A percentile compares a stretch with the other conserved stretches of the same genome.
These are phyloP conservation scores for Knipowitschia caucasica DNA, from an alignment of 2,797 vertebrate genomes.

Conservation along the genomic window DNA sequence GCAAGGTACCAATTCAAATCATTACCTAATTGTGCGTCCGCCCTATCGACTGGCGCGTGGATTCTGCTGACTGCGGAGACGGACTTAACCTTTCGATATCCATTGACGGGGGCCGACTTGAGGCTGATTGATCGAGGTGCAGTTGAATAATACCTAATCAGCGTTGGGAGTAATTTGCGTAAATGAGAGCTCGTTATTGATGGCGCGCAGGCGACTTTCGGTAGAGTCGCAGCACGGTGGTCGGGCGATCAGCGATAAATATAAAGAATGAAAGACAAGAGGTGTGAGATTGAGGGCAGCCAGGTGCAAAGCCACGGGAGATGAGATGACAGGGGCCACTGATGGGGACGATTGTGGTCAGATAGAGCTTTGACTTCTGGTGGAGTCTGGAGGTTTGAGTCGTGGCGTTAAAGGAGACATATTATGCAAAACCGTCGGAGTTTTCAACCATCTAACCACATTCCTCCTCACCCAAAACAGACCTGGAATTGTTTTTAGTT, in stretches of 20 bases:
- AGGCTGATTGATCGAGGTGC: constrained; percentile 90
- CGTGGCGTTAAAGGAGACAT: not conserved
- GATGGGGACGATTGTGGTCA: constrained; percentile 19
- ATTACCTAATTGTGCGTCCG: constrained; percentile 96
- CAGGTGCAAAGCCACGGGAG: constrained; percentile 54
- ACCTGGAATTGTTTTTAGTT: too few species aligned
- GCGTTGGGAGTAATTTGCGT: constrained; percentile 91
- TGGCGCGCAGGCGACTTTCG: constrained; percentile 79
- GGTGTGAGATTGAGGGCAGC: constrained; percentile 66
- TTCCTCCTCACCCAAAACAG: too few species aligned
- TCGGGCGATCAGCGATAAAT: constrained; percentile 72
- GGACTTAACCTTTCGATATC: constrained; percentile 92
- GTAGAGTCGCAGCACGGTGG: constrained; percentile 71
- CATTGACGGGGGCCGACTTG: constrained; percentile 85
- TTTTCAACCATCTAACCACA: too few species aligned
- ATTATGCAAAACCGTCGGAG: too few species aligned
- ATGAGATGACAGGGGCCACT: constrained; percentile 50
- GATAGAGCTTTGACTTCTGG: not conserved
- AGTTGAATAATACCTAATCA: constrained; percentile 97
- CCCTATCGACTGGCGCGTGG: constrained; percentile 90
- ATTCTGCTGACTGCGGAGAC: constrained; percentile 95
- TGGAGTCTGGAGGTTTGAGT: not conserved
- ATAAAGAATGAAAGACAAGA: constrained; percentile 78
- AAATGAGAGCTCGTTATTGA: constrained; percentile 97
- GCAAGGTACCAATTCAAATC: constrained; percentile 88